These are phyloP conservation scores for Cordilura impudica DNA, from an alignment of 2,888 invertebrate genomes.

Conservation along the genomic window DNA sequence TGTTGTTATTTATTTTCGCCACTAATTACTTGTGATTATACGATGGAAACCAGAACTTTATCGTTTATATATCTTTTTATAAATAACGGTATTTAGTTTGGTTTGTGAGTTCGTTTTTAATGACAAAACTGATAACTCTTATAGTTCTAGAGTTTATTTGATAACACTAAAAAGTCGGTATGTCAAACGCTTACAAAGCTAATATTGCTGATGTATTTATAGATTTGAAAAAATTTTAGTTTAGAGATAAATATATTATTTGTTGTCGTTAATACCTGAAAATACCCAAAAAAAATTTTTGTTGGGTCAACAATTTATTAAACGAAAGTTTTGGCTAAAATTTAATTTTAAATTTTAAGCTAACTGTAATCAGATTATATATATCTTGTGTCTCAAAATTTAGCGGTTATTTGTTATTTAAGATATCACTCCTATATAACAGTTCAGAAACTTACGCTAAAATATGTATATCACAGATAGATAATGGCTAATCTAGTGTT, in stretches of 20 bases:
- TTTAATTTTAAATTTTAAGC: too few species aligned
- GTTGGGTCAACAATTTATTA: too few species aligned
- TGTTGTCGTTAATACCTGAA: neutral
- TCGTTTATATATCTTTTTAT: conserved; percentile 4
- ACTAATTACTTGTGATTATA: neutral
- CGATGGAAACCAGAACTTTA: neutral
- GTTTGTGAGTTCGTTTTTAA: neutral
- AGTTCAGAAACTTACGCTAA: too few species aligned
- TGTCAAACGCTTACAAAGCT: conserved; percentile 37
- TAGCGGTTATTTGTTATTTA: too few species aligned
- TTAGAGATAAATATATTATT: neutral
- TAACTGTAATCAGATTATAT: too few species aligned
- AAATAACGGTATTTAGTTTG: neutral
- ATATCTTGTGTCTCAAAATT: too few species aligned
- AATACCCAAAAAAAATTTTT: neutral
- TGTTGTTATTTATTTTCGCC: neutral
- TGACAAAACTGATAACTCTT: conserved; percentile 36
- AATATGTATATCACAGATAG: too few species aligned
- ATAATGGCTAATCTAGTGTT: too few species aligned
- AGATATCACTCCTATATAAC: too few species aligned
- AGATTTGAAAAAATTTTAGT: neutral
- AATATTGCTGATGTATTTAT: conserved; percentile 46
- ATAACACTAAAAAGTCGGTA: conserved; percentile 18
- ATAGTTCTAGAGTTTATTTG: conserved; percentile 4
- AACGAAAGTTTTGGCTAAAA: too few species aligned